phyloP scores from a whole-genome alignment of 2,888 invertebrate species.

The Gastracanthus pulcherrimus region DNA sequence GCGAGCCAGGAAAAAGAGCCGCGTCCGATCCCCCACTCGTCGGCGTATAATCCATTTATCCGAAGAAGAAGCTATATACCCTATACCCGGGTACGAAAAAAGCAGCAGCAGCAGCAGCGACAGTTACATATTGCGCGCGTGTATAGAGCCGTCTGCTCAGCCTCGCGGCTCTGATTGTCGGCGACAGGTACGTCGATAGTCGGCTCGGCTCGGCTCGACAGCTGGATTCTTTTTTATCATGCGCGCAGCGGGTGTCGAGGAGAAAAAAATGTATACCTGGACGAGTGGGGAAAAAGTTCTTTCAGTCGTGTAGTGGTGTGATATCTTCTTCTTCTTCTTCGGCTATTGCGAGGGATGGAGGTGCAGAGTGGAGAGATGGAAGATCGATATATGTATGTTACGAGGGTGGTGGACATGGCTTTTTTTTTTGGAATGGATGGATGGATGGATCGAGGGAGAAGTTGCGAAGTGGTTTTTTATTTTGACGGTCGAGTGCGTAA shows the following conservation, averaged over 20 bases:
- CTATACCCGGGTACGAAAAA: not conserved
- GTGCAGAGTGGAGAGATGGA: not conserved
- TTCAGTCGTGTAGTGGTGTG: not conserved
- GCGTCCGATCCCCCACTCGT: not conserved
- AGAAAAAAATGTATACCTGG: not conserved
- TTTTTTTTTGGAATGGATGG: no score
- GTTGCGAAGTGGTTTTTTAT: no score
- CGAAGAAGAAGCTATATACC: not conserved
- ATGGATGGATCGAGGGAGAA: no score
- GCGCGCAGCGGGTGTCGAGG: not conserved
- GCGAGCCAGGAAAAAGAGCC: not conserved
- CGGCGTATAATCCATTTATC: not conserved
- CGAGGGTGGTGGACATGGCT: no score
- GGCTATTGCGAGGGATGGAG: not conserved
- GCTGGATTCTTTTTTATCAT: slow-evolving; percentile 46
- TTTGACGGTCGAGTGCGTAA: no score
- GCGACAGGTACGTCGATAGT: slow-evolving; percentile 60
- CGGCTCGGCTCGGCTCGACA: slow-evolving; percentile 19
- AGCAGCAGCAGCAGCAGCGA: slow-evolving; percentile 50
- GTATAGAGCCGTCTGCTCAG: slow-evolving; percentile 43
- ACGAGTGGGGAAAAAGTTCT: not conserved
- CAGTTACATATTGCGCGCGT: slow-evolving; percentile 67
- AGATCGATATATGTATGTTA: not conserved
- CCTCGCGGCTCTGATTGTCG: slow-evolving; percentile 57
- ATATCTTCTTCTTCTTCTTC: not conserved